Conservation (phyloP, 2,797 vertebrate genomes). For the Galaxias olidus region DNA sequence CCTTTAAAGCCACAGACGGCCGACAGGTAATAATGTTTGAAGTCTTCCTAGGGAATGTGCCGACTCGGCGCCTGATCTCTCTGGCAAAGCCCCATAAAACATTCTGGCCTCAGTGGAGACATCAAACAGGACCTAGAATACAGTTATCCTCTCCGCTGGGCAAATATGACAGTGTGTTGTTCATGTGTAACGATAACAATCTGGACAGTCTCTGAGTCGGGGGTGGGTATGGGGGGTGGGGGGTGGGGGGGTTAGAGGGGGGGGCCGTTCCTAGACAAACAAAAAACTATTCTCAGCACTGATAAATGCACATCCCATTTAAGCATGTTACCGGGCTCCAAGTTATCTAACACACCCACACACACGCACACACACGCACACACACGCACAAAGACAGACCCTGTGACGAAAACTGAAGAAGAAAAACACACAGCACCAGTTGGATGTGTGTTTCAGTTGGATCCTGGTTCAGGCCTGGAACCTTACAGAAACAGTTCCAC, state of each 20-base stretch:
- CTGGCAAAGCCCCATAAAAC: background rate
- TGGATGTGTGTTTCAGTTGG: background rate
- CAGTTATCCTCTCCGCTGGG: constrained; percentile 23
- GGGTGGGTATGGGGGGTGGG: constrained; percentile 26
- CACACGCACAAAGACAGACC: constrained; percentile 15
- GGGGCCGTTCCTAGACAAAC: constrained; percentile 57
- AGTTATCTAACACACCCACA: background rate
- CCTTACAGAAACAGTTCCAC: too few relatives aligned
- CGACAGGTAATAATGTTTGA: too few relatives aligned
- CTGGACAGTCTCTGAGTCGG: constrained; percentile 22
- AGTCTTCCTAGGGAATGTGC: constrained; percentile 1
- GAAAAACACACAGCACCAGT: constrained; percentile 42
- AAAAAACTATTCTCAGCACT: constrained; percentile 66
- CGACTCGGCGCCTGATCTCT: constrained; percentile 8
- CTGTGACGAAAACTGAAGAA: constrained; percentile 39
- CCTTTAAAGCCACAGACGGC: constrained; percentile 5
- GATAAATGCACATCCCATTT: constrained; percentile 64
- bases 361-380: constrained; percentile 3
- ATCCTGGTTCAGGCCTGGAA: too few relatives aligned
- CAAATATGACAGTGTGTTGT: constrained; percentile 31
- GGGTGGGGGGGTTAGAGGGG: constrained; percentile 34
- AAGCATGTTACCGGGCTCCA: constrained; percentile 29
- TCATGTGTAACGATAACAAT: constrained; percentile 32
- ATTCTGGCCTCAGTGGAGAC: constrained; percentile 24
- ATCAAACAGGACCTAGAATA: constrained; percentile 34